phyloP scores from a whole-genome alignment of 2,113 vertebrate genomes.

The Pandion haliaetus region DNA sequence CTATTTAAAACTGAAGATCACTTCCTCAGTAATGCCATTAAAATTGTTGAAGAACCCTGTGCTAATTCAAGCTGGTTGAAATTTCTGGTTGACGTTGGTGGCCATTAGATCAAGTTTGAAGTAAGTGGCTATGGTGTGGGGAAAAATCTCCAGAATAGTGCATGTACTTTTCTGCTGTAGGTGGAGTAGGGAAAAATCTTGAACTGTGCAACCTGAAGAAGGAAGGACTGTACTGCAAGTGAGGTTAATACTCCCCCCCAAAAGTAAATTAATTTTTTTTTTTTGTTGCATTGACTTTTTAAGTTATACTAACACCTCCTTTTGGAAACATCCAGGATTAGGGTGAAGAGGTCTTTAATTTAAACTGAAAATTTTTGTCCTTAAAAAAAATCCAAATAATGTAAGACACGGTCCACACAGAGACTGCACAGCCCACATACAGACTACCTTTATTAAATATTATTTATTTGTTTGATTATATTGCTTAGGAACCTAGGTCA shows the following conservation, averaged over 20 bases:
- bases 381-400: neutral
- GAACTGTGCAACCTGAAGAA: neutral
- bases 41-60: neutral
- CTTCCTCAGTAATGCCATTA: neutral
- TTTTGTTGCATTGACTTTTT: neutral
- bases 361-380: neutral
- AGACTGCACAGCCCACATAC: neutral
- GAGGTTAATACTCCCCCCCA: neutral
- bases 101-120: neutral
- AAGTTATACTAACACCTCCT: neutral
- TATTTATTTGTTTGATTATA: neutral
- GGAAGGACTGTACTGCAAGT: neutral
- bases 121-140: neutral
- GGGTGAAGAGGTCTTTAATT: neutral
- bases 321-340: neutral
- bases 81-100: neutral
- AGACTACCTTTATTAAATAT: neutral
- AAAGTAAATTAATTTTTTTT: neutral
- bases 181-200: neutral
- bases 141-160: neutral
- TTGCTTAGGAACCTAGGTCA: neutral
- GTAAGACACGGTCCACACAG: accelerated
- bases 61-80: neutral
- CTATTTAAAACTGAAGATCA: neutral
- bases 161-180: neutral